Percentiles rank a stretch among this genome's conserved stretches.
Conservation (phyloP, 2,113 vertebrate species). For the Peromyscus maniculatus region DNA sequence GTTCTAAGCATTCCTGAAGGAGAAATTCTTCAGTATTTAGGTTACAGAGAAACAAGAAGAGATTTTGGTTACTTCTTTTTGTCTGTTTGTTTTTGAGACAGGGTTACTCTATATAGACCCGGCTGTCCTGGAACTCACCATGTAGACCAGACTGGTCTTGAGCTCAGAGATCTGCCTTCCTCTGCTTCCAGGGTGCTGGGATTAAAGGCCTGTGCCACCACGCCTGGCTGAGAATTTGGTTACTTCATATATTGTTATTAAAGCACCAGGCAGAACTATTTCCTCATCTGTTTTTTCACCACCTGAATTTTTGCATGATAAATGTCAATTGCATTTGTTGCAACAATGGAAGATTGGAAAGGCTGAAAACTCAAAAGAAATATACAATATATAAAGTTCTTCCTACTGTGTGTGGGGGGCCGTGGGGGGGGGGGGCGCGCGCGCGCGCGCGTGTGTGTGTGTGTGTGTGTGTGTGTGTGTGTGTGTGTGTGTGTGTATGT, state of each 20-base stretch:
- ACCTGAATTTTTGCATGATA: conserved; percentile 19
- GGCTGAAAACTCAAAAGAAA: conserved; percentile 20
- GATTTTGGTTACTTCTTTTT: neutral
- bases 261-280: conserved; percentile 8
- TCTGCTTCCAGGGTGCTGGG: neutral
- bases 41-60: neutral
- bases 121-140: neutral
- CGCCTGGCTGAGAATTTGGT: neutral
- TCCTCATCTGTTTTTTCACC: conserved; percentile 18
- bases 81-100: neutral
- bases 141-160: neutral
- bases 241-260: conserved; percentile 30
- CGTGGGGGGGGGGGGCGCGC: too few species aligned
- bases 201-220: neutral
- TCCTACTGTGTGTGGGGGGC: neutral
- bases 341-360: neutral
- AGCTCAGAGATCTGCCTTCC: neutral
- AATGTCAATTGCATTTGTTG: neutral
- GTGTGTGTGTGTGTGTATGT: neutral
- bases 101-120: neutral
- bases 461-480: neutral
- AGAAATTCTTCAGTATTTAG: conserved; percentile 32
- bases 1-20: conserved; percentile 10
- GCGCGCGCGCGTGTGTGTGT: neutral
- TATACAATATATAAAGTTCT: conserved; percentile 12